Base-by-base conservation (phyloP, 2,888 invertebrate genomes). In the Hirtodrosophila trivittata region DNA sequence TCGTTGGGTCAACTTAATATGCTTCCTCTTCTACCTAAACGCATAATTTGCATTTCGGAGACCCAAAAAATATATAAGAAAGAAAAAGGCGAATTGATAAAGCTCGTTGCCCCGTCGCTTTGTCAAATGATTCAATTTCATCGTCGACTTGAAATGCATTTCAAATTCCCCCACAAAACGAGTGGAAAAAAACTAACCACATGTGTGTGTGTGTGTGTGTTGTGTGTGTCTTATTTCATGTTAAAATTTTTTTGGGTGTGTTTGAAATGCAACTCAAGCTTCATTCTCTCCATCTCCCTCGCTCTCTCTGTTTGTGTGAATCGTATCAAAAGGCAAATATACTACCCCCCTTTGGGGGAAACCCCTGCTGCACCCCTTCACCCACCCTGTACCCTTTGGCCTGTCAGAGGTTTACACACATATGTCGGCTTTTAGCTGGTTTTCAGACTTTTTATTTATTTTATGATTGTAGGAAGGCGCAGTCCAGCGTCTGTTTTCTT, bases 51-150 rank as follows among this genome's bases (percentile, higher is more conserved):
- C 84, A 68, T 72, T 85, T 82, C 68, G 33, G 54, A 18, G 46
- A n/a, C 42, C 6, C 46, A 13, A 38, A 38, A 60, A 30, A n/a
- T n/a, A n/a, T n/a, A n/a, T 25, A 3, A 3, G 7, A 3, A 25
- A 25, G 25, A 3, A 3, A 33, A 33, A 33, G 10, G 25, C 25
- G 38, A 68, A 74, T 74, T 76, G 77, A 76, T 76, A 76, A 68
- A 73, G 57, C 37, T 38, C 50, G 55, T 59, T 56, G 52, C 45
- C 45, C 46, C 49, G 38, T 57, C 30, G 18, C 26, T 28, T 37
- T 80, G 84, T 75, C 86, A 80, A 84, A 86, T 82, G 87, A 82
- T 86, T 82, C 87, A 86, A 86, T 82, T 82, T 86, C 77, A 46
- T 35, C 66, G 60, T 76, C 66, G 77, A 72, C 83, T 71, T 65